Evolutionary conservation across 2,888 invertebrate genomes (phyloP), one percentile per base, ranked within the genome.

Genomic region (Papilio elwesi): DNA sequence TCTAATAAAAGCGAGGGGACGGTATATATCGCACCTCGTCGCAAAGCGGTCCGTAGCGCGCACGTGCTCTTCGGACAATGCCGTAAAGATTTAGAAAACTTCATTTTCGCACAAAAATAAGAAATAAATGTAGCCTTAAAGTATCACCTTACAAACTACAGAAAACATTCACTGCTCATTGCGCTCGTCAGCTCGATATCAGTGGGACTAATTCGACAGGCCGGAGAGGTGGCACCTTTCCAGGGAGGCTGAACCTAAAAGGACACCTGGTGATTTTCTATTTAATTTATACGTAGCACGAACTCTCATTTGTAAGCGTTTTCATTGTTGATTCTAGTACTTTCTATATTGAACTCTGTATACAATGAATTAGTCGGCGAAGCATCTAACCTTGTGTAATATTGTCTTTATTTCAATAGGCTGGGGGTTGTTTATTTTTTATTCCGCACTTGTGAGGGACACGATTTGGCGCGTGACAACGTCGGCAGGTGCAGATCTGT

Each of bases 11-110:
- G 47, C 38, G 2, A 47, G 38, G 52, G 47, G 66, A 16, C 36
- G 63, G 63, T 76, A 71, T 78, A 78, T 77, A 77, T 76, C 76
- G 78, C 76, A 75, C 76, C 74, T 74, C 59, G 59, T 49, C 70
- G 76, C 74, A 78, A 71, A 78, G 77, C 73, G 53, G 62, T 68
- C 66, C 76, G 74, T 75, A 74, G 78, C 71, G 65, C 59, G 76
- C 68, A 63, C 74, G 71, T 71, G 74, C 74, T 63, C 63, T 7
- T 38, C 10, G 38, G 9, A 10, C 63, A 47, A 65, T 48, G 52
- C n/a, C 11, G 7, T 12, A 6, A 26, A 26, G 13, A 4, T 52
- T 38, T 62, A 52, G 4, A 43, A 69, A 48, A 7, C 13, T 55
- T 7, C n/a, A 38, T 38, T 59, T n/a, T 59, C 9, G 6, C 43